phyloP scores from a whole-genome alignment of 2,797 vertebrate genomes.

The Erpetoichthys calabaricus region DNA sequence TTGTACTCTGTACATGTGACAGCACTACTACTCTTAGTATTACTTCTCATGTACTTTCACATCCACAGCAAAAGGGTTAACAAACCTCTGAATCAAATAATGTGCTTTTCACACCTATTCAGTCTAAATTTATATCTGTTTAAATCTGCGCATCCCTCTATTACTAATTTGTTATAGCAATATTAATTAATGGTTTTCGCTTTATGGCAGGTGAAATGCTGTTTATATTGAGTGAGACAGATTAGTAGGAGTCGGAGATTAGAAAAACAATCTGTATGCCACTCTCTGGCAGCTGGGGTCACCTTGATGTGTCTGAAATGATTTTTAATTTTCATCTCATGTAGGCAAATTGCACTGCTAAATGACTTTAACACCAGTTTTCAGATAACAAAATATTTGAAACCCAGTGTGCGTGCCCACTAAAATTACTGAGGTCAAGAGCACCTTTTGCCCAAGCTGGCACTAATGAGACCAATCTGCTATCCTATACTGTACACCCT shows the following conservation, averaged over 20 bases:
- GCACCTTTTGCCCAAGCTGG: no score
- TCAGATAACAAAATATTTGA: slow-evolving; percentile 8
- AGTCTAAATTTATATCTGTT: slow-evolving; percentile 31
- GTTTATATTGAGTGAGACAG: slow-evolving; percentile 55
- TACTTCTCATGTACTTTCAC: slow-evolving; percentile 3
- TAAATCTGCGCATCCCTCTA: slow-evolving; percentile 31
- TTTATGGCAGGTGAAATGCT: slow-evolving; percentile 38
- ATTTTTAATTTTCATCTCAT: slow-evolving; percentile 52
- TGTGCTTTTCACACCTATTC: slow-evolving; percentile 44
- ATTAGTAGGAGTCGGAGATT: slow-evolving; percentile 50
- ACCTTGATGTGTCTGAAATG: slow-evolving; percentile 58
- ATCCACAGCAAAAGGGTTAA: slow-evolving; percentile 33
- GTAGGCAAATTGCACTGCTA: slow-evolving; percentile 37
- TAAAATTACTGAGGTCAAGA: no score
- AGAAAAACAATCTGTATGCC: slow-evolving; percentile 54
- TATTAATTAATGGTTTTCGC: slow-evolving; percentile 71
- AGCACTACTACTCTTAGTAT: no score
- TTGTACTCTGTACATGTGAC: no score
- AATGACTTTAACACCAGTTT: slow-evolving; percentile 33
- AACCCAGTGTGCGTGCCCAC: slow-evolving; percentile 3
- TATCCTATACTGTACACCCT: no score
- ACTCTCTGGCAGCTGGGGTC: slow-evolving; percentile 53
- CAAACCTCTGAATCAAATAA: slow-evolving; percentile 34
- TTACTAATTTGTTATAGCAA: slow-evolving; percentile 63
- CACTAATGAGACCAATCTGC: no score